These are phyloP conservation scores for Gnathonemus longibarbis DNA, from an alignment of 2,113 vertebrate species.

Conservation along the genomic window DNA sequence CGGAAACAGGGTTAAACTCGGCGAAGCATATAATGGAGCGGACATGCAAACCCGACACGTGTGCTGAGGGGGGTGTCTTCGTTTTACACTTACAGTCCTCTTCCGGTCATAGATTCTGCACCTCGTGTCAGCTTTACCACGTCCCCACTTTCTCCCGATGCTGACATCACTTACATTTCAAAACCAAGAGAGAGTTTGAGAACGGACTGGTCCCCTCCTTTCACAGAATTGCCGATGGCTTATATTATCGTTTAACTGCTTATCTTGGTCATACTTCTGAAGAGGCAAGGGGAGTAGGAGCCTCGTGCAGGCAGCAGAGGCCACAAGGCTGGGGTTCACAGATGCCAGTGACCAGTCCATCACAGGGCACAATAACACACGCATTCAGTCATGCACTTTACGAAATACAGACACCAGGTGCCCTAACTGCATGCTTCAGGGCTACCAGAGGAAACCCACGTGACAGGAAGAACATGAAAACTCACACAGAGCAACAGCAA, in stretches of 20 bases:
- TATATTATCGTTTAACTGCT: background rate
- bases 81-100: background rate
- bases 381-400: background rate
- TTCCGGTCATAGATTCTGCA: background rate
- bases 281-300: background rate
- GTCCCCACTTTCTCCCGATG: background rate
- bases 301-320: background rate
- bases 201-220: background rate
- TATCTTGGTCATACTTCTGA: background rate
- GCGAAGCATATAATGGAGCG: background rate
- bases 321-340: background rate
- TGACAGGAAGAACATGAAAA: background rate
- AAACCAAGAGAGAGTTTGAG: background rate
- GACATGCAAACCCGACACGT: background rate
- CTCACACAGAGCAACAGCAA: background rate
- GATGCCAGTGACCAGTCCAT: background rate
- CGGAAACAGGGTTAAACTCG: background rate
- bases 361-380: background rate
- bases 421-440: background rate
- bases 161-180: background rate
- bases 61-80: background rate
- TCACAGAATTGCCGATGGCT: background rate
- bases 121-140: background rate
- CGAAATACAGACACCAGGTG: background rate
- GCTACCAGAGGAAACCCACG: background rate